Percentiles rank a stretch among this genome's conserved stretches.
Conservation (phyloP, 2,888 invertebrate genomes). For the Calameuta pallipes region DNA sequence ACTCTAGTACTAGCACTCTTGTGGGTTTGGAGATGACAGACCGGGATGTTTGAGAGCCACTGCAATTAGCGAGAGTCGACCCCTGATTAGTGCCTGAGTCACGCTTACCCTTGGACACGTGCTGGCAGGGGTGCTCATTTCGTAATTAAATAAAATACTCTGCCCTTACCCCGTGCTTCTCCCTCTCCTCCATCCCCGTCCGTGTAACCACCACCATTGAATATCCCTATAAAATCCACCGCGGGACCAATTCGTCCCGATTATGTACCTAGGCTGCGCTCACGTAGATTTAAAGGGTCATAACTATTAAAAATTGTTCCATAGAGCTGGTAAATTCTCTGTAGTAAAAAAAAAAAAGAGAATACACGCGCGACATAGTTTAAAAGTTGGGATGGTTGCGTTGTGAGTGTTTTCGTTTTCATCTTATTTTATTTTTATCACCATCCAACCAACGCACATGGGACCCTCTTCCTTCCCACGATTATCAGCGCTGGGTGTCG, state of each 20-base stretch:
- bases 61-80: slow-evolving; percentile 19
- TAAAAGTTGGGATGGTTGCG: not conserved
- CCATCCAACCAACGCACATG: not conserved
- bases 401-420: not conserved
- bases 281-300: not conserved
- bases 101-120: slow-evolving; percentile 20
- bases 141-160: slow-evolving; percentile 15
- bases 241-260: not conserved
- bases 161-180: not conserved
- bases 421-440: not conserved
- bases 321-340: not conserved
- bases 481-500: not conserved
- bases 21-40: not conserved
- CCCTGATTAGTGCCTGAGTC: slow-evolving; percentile 24
- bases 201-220: not conserved
- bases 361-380: not conserved
- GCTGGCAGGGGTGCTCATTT: slow-evolving; percentile 20
- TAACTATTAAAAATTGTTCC: not conserved
- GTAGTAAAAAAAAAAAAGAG: not conserved
- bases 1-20: not conserved
- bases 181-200: not conserved
- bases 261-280: not conserved
- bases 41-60: slow-evolving; percentile 12
- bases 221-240: not conserved
- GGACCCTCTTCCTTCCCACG: not conserved